These are phyloP conservation scores for Pollachius pollachius DNA, from an alignment of 2,113 vertebrate genomes.

Conservation along the genomic window DNA sequence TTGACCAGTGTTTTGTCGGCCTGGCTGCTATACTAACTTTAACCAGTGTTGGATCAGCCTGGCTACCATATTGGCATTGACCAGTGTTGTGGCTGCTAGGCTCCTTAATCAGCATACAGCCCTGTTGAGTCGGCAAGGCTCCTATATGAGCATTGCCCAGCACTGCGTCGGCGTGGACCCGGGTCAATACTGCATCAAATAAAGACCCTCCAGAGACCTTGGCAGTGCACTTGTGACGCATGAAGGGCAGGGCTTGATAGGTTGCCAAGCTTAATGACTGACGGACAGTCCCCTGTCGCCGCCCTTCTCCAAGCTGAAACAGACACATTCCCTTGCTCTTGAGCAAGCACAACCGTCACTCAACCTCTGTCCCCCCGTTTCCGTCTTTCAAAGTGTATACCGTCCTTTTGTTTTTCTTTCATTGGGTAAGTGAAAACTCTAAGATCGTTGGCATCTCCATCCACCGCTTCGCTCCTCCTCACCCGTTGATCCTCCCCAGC, in stretches of 20 bases:
- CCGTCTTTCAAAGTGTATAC: too few relatives aligned
- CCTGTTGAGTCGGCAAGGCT: constrained; percentile 18
- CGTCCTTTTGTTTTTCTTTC: too few relatives aligned
- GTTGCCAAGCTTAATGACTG: constrained; percentile 29
- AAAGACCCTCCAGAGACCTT: constrained; percentile 21
- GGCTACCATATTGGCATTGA: constrained; percentile 31
- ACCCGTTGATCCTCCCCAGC: background rate
- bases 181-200: constrained; percentile 37
- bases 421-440: too few relatives aligned
- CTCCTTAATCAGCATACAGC: constrained; percentile 35
- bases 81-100: constrained; percentile 16
- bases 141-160: constrained; percentile 35
- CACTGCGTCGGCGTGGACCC: constrained; percentile 19
- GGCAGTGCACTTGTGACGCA: constrained; percentile 15
- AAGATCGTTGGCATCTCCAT: background rate
- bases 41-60: constrained; percentile 19
- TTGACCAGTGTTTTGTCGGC: constrained; percentile 21
- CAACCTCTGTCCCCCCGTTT: too few relatives aligned
- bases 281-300: background rate
- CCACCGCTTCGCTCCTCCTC: background rate
- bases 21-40: constrained; percentile 28
- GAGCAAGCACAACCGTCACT: too few relatives aligned
- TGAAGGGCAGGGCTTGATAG: constrained; percentile 27
- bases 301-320: background rate
- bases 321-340: background rate